These are phyloP conservation scores for Poeciliopsis occidentalis DNA, from an alignment of 2,113 vertebrate genomes.

Conservation along the genomic window DNA sequence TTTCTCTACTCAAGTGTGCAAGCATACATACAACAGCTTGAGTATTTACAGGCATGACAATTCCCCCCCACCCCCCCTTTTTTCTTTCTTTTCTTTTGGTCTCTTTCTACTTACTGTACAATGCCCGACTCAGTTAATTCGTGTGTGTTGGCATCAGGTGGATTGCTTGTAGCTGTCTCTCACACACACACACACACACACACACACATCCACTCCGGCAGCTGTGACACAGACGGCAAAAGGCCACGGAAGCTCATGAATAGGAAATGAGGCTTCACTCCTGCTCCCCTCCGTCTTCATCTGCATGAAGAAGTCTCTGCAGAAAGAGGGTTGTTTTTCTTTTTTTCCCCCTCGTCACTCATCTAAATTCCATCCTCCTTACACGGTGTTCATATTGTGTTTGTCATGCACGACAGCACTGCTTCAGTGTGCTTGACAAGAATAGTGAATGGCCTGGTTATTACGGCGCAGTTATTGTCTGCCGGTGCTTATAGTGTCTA, in stretches of 20 bases:
- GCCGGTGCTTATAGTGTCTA: too few relatives aligned
- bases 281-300: constrained; percentile 42
- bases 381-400: constrained; percentile 42
- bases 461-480: not conserved
- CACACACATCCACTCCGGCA: constrained; percentile 1
- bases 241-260: constrained; percentile 70
- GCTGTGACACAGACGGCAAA: constrained; percentile 54
- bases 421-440: constrained; percentile 12
- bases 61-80: too few relatives aligned
- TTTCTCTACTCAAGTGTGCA: not conserved
- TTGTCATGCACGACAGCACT: constrained; percentile 32
- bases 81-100: too few relatives aligned
- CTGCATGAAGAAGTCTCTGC: constrained; percentile 56
- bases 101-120: not conserved
- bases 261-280: constrained; percentile 62
- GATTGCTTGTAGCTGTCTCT: constrained; percentile 24
- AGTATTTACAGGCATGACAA: constrained; percentile 37
- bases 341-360: constrained; percentile 21
- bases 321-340: not conserved
- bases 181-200: constrained; percentile 19
- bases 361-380: constrained; percentile 21
- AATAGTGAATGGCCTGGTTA: constrained; percentile 14
- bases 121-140: constrained; percentile 10
- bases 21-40: not conserved
- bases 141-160: constrained; percentile 48